Base-by-base conservation (phyloP, 1,140 invertebrate genomes). In the Drosophila watanabei region DNA sequence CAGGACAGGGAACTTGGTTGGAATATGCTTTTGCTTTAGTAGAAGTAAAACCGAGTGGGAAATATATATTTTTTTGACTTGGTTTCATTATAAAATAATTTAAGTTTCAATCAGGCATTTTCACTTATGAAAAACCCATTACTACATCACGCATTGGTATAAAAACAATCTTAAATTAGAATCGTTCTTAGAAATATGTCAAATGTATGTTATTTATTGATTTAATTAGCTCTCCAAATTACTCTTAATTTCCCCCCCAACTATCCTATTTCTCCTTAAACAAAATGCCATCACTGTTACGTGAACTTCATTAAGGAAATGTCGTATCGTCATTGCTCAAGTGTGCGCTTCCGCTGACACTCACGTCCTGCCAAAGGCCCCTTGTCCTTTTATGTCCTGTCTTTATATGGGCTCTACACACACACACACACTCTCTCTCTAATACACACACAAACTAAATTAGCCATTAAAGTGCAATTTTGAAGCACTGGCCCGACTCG, bases 391-490 rank as follows among this genome's bases (percentile, higher is more conserved):
- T 32, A 56, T 77, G 71, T 60, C 63, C 75, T 58, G 75, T 78
- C 64, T 49, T 43, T 54, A 49, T 48, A 68, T 70, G 63, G 49
- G n/a, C 39, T 24, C 18, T 8, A 32, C 61, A 54, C 66, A 39
- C 57, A 54, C 66, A 39, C 57, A 61, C 52, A 76, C 82, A 85
- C n/a, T 18, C 41, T 5, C 10, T 45, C 32, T 20, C n/a, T 14
- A 13, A 20, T 11, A 37, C 51, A 35, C 18, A 24, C 52, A 37
- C 32, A 73, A 80, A 82, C 86, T 75, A 86, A 90, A 90, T 90
- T 90, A 90, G 86, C 80, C 86, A 86, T 90, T 90, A 86, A 90
- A 90, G 79, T 86, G 87, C 82, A 91, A 86, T 90, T 88, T 90
- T 91, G 82, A 86, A 86, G 83, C 46, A 68, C 79, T 59, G 45